These are phyloP conservation scores for Mastomys coucha DNA, from an alignment of 2,113 vertebrate species.

Conservation along the genomic window DNA sequence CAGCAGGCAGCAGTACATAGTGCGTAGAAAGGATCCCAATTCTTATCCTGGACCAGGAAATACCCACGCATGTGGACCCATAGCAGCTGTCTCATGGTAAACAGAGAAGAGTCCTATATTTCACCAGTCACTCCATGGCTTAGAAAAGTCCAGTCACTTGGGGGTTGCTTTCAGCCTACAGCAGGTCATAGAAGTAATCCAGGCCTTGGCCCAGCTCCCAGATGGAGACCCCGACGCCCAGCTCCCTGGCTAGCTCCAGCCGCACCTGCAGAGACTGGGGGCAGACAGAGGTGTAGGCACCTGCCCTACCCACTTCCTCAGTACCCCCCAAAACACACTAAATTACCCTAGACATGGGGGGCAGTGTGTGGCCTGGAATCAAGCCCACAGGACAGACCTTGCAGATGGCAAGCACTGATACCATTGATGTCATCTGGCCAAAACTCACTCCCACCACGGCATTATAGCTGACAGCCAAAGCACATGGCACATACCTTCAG, in stretches of 20 bases:
- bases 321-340: accelerated
- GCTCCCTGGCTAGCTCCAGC: conserved; percentile 92
- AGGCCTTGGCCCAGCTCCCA: conserved; percentile 99
- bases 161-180: conserved; percentile 82
- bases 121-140: background rate
- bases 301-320: background rate
- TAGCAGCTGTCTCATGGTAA: background rate
- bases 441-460: background rate
- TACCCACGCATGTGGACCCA: background rate
- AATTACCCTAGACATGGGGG: background rate
- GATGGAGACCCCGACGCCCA: conserved; percentile 96
- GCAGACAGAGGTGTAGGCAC: background rate
- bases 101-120: conserved; percentile 64
- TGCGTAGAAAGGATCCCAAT: background rate
- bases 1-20: background rate
- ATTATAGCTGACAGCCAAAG: background rate
- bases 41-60: background rate
- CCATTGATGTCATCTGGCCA: background rate
- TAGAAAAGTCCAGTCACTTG: background rate
- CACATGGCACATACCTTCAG: conserved; percentile 89
- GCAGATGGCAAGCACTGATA: too few relatives aligned
- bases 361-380: background rate
- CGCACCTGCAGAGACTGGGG: conserved; percentile 94
- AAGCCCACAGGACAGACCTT: background rate
- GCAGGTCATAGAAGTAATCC: conserved; percentile 99